phyloP scores from a whole-genome alignment of 2,888 invertebrate species.

The Spilarctia lutea region DNA sequence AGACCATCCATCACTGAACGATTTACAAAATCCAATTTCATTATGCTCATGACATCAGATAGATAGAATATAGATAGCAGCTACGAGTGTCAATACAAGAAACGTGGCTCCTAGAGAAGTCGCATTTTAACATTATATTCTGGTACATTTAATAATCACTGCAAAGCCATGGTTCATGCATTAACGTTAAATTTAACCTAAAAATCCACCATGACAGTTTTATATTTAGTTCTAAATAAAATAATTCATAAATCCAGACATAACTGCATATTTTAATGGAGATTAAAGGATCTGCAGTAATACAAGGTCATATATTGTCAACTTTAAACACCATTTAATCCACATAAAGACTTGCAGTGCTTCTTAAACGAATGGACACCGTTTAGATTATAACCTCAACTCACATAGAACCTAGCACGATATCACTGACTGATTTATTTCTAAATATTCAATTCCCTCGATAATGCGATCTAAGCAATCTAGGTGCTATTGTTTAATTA shows the following conservation, averaged over 20 bases:
- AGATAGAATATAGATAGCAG: too few relatives aligned
- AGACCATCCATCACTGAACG: conserved; percentile 29
- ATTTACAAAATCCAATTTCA: conserved; percentile 35
- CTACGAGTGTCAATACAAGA: conserved; percentile 45
- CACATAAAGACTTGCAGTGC: conserved; percentile 42
- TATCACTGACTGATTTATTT: conserved; percentile 55
- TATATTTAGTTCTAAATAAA: conserved; percentile 49
- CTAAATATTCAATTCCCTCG: conserved; percentile 19
- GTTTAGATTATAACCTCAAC: conserved; percentile 56
- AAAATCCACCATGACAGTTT: conserved; percentile 50
- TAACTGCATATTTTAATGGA: conserved; percentile 53
- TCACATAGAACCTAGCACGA: conserved; percentile 61
- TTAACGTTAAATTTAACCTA: conserved; percentile 52
- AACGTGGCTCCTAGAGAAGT: conserved; percentile 35
- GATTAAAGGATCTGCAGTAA: conserved; percentile 67
- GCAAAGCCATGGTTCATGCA: conserved; percentile 43
- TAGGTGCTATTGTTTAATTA: conserved; percentile 33
- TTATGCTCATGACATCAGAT: conserved; percentile 35
- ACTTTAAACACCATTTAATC: conserved; percentile 51
- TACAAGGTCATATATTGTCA: conserved; percentile 67
- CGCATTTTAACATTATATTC: conserved; percentile 37
- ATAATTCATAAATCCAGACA: conserved; percentile 64
- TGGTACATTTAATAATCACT: conserved; percentile 40
- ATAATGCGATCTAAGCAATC: not conserved
- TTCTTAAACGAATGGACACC: conserved; percentile 53